Base-by-base conservation (phyloP, 1,140 invertebrate species). In the Proctacanthus coquilletti region DNA sequence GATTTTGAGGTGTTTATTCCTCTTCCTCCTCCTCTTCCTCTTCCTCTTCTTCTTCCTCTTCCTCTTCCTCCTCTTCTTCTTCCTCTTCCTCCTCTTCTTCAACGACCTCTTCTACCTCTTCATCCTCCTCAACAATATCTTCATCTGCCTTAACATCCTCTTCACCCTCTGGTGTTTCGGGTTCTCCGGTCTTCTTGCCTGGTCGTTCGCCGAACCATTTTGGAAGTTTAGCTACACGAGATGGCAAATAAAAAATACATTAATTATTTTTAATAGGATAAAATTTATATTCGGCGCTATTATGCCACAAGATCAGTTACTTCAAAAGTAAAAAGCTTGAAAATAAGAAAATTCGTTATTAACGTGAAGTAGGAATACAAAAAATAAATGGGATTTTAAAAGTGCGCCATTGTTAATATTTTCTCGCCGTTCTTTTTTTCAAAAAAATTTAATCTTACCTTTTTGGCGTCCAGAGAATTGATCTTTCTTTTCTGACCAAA, bases 151-250 rank as follows among this genome's bases (percentile, higher is more conserved):
- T 84, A 42, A 76, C 73, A 53, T 87, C 83, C 56, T 87, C 84
- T 59, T 86, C 84, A 45, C 83, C 84, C 52, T 88, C 84, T 31
- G 85, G 84, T 48, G 82, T 83, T 45, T 89, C 84, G 45, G 77
- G 75, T 42, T 84, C 85, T 43, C 79, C 84, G 56, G 75, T 65
- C 71, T 88, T 89, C 65, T 87, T 89, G 71, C 84, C 85, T 42
- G 86, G 84, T 64, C 84, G 71, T 66, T 89, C 86, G 52, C 85
- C 85, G 72, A 89, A 89, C 84, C 86, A 91, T 64, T 89, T 91
- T 48, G 84, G 85, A 62, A 89, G 69, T 70, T 80, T 78, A 69
- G 83, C 85, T 89, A 54, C 58, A 54, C 33, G 21, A 18, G 29
- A n/a, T 33, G 25, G 17, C 18, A 30, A 27, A 38, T 23, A 5